These are phyloP conservation scores for Schizopygopsis pylzovi DNA, from an alignment of 2,797 vertebrate species.

Conservation along the genomic window DNA sequence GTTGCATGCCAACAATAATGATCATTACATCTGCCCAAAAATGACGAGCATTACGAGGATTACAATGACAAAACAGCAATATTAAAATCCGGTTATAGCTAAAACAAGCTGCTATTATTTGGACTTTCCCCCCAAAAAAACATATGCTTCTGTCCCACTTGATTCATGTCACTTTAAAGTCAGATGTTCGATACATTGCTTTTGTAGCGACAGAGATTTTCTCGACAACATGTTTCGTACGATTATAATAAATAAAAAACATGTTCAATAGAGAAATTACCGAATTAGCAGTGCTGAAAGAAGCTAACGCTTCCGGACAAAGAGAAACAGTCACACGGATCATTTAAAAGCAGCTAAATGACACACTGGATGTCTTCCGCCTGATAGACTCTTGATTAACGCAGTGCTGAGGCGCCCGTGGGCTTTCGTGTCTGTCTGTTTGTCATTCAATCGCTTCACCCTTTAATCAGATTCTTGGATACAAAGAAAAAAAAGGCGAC, in stretches of 20 bases:
- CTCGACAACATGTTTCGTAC: constrained; percentile 1
- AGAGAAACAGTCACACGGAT: constrained; percentile 53
- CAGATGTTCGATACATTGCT: constrained; percentile 25
- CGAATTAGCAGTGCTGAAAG: constrained; percentile 48
- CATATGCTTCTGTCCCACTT: constrained; percentile 23
- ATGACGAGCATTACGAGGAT: constrained; percentile 7
- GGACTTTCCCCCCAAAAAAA: neutral
- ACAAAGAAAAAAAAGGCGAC: constrained; percentile 60
- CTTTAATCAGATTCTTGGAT: constrained; percentile 78
- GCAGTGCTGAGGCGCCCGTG: constrained; percentile 78
- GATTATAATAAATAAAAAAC: constrained; percentile 24
- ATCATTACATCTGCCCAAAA: constrained; percentile 12
- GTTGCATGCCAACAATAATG: constrained; percentile 12
- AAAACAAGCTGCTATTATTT: constrained; percentile 20
- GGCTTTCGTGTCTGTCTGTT: constrained; percentile 83
- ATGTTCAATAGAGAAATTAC: constrained; percentile 53
- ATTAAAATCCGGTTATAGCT: neutral
- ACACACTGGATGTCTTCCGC: constrained; percentile 68
- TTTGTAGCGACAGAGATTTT: constrained; percentile 38
- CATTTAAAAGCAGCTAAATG: constrained; percentile 63
- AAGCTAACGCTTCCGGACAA: constrained; percentile 53
- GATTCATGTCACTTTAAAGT: constrained; percentile 16
- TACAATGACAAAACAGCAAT: neutral
- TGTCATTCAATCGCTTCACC: constrained; percentile 81
- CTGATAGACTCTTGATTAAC: constrained; percentile 82